These are phyloP conservation scores for Pollenia labialis DNA, from an alignment of 2,888 invertebrate genomes.

Conservation along the genomic window DNA sequence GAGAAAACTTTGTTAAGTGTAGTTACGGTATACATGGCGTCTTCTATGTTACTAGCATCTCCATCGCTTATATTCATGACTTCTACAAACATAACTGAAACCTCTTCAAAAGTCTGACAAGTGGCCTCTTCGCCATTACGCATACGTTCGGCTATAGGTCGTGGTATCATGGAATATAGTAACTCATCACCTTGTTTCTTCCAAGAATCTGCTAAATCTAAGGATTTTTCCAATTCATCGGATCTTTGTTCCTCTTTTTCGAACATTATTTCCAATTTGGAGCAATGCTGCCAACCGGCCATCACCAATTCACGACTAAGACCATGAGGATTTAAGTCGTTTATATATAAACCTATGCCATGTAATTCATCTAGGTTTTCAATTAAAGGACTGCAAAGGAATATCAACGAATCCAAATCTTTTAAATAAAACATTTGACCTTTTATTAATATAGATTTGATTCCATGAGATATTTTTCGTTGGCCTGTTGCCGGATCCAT, in stretches of 20 bases:
- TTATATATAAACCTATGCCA: slow-evolving; percentile 91
- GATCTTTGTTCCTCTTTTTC: slow-evolving; percentile 93
- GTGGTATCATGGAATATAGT: slow-evolving; percentile 96
- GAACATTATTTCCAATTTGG: slow-evolving; percentile 91
- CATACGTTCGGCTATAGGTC: slow-evolving; percentile 92
- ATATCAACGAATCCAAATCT: slow-evolving; percentile 92
- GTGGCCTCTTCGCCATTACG: slow-evolving; percentile 91
- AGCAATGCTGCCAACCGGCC: slow-evolving; percentile 93
- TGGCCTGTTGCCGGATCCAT: slow-evolving; percentile 77
- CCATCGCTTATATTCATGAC: slow-evolving; percentile 82
- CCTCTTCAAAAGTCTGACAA: slow-evolving; percentile 88
- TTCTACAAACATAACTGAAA: slow-evolving; percentile 84
- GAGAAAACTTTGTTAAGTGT: slow-evolving; percentile 95
- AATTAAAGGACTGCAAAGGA: slow-evolving; percentile 95
- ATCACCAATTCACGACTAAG: slow-evolving; percentile 92
- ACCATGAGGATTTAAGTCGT: slow-evolving; percentile 94
- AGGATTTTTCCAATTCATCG: slow-evolving; percentile 90
- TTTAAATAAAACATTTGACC: slow-evolving; percentile 94
- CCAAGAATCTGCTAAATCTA: slow-evolving; percentile 92
- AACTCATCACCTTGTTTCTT: slow-evolving; percentile 93
- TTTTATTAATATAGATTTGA: slow-evolving; percentile 89
- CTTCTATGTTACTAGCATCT: slow-evolving; percentile 81
- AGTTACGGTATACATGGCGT: slow-evolving; percentile 91
- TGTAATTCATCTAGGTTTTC: slow-evolving; percentile 93
- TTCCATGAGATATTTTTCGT: slow-evolving; percentile 78